Evolutionary conservation across 2,888 invertebrate genomes (phyloP), one percentile per base, ranked within the genome.

Genomic region (Drosophila helvetica): DNA sequence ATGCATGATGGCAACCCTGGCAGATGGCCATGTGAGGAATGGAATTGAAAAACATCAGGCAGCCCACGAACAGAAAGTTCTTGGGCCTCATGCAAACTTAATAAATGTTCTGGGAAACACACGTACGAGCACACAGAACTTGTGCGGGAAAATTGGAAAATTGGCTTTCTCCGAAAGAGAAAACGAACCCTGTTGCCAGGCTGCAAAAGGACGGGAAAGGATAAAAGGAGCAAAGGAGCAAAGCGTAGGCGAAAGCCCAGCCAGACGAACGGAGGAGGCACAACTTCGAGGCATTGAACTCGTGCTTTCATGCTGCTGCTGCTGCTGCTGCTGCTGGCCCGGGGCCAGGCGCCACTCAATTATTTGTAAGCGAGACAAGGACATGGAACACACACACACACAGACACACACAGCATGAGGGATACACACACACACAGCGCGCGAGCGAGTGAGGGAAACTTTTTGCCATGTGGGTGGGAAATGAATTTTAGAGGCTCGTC

Each of bases 401-500:
- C 60, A 61, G 33, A 45, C 38, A 54, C 12, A 46, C 12, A 55
- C 30, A 60, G 52, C 48, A 15, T 50, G 18, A 54, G 18, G 19
- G 3, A 52, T 30, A 47, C 60, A 61, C 45, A 45, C 38, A 54
- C 15, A 53, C 56, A 51, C n/a, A 12, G 30, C 51, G 12, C 4
- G 33, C 12, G 38, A 6, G 2, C n/a, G n/a, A n/a, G 38, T n/a
- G n/a, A 38, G n/a, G 38, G 12, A 42, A 67, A 59, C 22, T 52
- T 59, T n/a, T 50, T 30, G 46, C 30, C 38, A 38, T 38, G 54
- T 57, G 71, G 54, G 42, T 53, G 57, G 67, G 18, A 61, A 54
- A 68, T 61, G 58, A 57, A 74, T 62, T 74, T 74, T 74, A 74
- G 74, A 74, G 74, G 74, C 74, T 74, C 74, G 74, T 74, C 74